Conservation (phyloP, 2,113 vertebrate genomes). For the Ifrita kowaldi region DNA sequence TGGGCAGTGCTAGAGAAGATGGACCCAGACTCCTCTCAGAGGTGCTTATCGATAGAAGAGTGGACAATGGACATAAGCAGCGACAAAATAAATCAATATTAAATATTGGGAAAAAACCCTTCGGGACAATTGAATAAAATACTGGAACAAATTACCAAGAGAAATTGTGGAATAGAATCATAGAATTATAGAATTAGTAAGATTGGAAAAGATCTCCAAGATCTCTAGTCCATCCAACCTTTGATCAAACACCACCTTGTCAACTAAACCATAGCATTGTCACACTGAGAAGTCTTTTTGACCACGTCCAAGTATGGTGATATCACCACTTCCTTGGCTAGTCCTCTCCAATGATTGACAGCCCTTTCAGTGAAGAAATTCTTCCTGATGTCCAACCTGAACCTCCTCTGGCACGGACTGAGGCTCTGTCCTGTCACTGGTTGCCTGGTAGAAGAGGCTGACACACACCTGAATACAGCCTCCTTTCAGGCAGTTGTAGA, state of each 20-base stretch:
- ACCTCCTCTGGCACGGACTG: neutral
- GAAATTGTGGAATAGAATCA: neutral
- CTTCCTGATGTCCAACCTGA: neutral
- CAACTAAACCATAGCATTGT: neutral
- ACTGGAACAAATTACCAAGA: neutral
- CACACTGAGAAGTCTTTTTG: neutral
- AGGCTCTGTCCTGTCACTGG: neutral
- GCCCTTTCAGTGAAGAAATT: neutral
- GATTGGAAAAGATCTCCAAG: neutral
- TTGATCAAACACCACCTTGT: neutral
- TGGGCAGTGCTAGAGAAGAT: neutral
- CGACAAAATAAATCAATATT: neutral
- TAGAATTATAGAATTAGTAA: neutral
- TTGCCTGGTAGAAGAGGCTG: neutral
- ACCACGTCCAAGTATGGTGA: too few species aligned
- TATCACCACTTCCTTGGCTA: neutral
- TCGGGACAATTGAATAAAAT: neutral
- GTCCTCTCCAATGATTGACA: neutral
- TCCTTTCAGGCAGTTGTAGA: neutral
- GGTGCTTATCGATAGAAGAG: neutral
- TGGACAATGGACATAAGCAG: neutral
- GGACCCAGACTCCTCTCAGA: neutral
- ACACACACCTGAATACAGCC: neutral
- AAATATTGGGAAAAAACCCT: neutral
- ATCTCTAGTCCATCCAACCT: neutral